These are phyloP conservation scores for Xyrichtys novacula DNA, from an alignment of 2,797 vertebrate species.

Conservation along the genomic window DNA sequence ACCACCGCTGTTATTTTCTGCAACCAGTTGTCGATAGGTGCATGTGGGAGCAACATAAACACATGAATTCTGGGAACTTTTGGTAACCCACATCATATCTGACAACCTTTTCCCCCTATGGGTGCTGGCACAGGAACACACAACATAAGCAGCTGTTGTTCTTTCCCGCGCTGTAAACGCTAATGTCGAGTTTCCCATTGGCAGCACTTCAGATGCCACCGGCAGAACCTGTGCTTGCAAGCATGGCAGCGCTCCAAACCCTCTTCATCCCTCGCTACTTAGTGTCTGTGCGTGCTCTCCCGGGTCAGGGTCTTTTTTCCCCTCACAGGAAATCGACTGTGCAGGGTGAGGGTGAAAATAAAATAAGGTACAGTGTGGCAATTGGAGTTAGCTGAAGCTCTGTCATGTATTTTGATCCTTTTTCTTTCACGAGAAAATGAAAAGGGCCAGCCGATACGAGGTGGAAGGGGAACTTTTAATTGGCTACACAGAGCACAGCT, in stretches of 20 bases:
- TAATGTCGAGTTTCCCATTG: slow-evolving; percentile 64
- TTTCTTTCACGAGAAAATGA: slow-evolving; percentile 44
- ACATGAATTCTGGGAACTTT: slow-evolving; percentile 38
- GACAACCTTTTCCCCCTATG: slow-evolving; percentile 41
- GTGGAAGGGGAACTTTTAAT: slow-evolving; percentile 78
- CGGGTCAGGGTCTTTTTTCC: slow-evolving; percentile 37
- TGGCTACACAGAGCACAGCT: slow-evolving; percentile 69
- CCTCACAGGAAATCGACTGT: slow-evolving; percentile 7
- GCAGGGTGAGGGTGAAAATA: slow-evolving; percentile 23
- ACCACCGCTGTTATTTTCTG: slow-evolving; percentile 1
- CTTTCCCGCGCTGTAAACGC: slow-evolving; percentile 46
- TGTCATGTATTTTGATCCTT: slow-evolving; percentile 58
- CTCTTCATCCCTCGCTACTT: slow-evolving; percentile 42
- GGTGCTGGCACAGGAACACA: slow-evolving; percentile 57
- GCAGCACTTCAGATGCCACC: slow-evolving; percentile 66
- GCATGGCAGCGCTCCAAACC: slow-evolving; percentile 62
- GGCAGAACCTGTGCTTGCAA: slow-evolving; percentile 51
- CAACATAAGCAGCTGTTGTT: slow-evolving; percentile 70
- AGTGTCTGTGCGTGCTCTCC: slow-evolving; percentile 22
- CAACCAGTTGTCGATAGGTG: slow-evolving; percentile 1
- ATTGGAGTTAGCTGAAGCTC: slow-evolving; percentile 42
- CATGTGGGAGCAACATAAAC: neutral
- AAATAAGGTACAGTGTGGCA: slow-evolving; percentile 15
- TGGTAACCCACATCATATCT: slow-evolving; percentile 41
- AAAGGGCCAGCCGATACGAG: slow-evolving; percentile 56